A percentile compares a stretch with the other conserved stretches of the same genome.
Evolutionary conservation across 1,140 invertebrate species (phyloP).

Genomic region (Drosophila repletoides): DNA sequence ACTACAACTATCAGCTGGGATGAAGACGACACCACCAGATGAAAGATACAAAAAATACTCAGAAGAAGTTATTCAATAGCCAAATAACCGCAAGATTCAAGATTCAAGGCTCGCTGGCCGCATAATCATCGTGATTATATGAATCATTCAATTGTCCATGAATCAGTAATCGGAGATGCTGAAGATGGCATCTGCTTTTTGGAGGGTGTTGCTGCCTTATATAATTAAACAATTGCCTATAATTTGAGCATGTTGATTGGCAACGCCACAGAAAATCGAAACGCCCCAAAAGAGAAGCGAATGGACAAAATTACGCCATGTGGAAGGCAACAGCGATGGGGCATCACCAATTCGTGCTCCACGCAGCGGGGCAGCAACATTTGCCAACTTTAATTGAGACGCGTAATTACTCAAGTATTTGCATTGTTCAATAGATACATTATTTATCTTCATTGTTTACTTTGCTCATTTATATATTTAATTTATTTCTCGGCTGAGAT

Average conservation of each 20-base stretch:
- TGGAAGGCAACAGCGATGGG: constrained; percentile 26
- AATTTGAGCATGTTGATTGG: constrained; percentile 69
- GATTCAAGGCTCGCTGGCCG: constrained; percentile 47
- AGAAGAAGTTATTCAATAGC: constrained; percentile 47
- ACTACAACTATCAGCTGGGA: constrained; percentile 38
- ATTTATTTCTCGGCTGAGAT: constrained; percentile 14
- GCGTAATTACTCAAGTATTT: constrained; percentile 56
- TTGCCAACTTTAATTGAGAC: constrained; percentile 60
- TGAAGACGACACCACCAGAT: constrained; percentile 55
- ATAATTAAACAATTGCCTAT: constrained; percentile 77
- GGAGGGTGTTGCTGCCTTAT: constrained; percentile 56
- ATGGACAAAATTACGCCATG: constrained; percentile 38
- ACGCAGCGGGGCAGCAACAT: constrained; percentile 35
- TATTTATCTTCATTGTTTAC: constrained; percentile 30
- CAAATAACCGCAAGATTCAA: constrained; percentile 66
- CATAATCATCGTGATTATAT: constrained; percentile 72
- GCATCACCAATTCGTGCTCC: constrained; percentile 29
- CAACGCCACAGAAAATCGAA: constrained; percentile 51
- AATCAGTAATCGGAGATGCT: constrained; percentile 19
- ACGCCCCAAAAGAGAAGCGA: constrained; percentile 30
- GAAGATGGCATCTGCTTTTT: constrained; percentile 14
- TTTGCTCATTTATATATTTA: constrained; percentile 8
- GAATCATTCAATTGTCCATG: constrained; percentile 60
- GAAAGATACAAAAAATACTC: constrained; percentile 5
- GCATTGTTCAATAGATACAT: constrained; percentile 35